phyloP scores from a whole-genome alignment of 2,888 invertebrate genomes.

The Melanostoma mellinum region DNA sequence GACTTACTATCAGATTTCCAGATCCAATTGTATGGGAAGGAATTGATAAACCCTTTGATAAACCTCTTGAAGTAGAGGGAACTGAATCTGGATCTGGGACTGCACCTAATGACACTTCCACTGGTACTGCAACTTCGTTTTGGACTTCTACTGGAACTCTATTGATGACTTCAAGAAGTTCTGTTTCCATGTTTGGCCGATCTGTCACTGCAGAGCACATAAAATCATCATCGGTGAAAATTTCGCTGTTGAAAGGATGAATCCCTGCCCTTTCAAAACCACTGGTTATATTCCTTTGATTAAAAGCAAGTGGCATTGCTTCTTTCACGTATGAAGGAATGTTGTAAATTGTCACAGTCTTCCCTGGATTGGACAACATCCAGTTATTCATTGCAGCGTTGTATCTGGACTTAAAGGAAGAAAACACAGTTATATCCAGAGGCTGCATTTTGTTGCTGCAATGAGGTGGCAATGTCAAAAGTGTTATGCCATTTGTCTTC shows the following conservation, averaged over 20 bases:
- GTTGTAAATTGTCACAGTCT: constrained; percentile 7
- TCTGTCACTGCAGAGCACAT: constrained; percentile 6
- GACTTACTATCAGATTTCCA: neutral
- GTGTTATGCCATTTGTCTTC: neutral
- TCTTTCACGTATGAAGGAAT: constrained; percentile 19
- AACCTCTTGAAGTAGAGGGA: constrained; percentile 9
- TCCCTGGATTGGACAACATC: constrained; percentile 7
- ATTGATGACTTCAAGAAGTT: constrained; percentile 12
- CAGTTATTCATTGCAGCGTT: neutral
- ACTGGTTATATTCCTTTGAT: constrained; percentile 1
- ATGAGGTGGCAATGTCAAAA: constrained; percentile 8
- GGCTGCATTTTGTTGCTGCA: constrained; percentile 6
- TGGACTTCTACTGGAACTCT: neutral
- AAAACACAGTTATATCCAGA: neutral
- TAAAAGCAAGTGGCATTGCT: constrained; percentile 23
- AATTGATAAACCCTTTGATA: neutral
- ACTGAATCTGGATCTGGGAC: neutral
- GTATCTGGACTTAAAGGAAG: neutral
- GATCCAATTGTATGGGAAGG: neutral
- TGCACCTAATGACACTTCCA: neutral
- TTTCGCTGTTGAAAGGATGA: neutral
- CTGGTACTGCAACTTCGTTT: too few species aligned
- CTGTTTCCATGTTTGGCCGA: neutral
- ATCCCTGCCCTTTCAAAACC: constrained; percentile 7
- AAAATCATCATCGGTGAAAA: constrained; percentile 10